These are phyloP conservation scores for Pangasianodon gigas DNA, from an alignment of 2,113 vertebrate genomes.

Conservation along the genomic window DNA sequence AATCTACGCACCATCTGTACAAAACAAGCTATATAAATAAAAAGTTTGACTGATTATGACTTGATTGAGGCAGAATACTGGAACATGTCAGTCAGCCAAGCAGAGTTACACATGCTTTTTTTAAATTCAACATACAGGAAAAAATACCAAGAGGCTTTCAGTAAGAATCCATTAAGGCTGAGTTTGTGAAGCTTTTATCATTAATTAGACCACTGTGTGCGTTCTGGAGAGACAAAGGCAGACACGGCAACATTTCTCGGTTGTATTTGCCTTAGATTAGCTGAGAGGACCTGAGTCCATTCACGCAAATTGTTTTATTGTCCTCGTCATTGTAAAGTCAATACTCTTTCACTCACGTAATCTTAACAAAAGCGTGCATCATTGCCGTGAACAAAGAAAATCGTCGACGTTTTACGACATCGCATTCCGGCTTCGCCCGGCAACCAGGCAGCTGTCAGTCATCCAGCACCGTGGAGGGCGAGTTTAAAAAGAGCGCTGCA, in stretches of 20 bases:
- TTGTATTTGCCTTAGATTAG: slow-evolving; percentile 65
- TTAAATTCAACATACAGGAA: slow-evolving; percentile 27
- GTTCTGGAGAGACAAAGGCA: slow-evolving; percentile 34
- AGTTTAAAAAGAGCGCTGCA: slow-evolving; percentile 65
- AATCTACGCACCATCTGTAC: background rate
- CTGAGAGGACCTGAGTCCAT: slow-evolving; percentile 42
- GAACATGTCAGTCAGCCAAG: slow-evolving; percentile 12
- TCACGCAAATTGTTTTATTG: slow-evolving; percentile 67
- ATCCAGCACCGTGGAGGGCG: background rate
- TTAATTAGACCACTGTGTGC: slow-evolving; percentile 24
- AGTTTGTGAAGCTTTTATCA: slow-evolving; percentile 50
- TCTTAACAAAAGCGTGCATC: slow-evolving; percentile 51
- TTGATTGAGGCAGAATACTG: slow-evolving; percentile 13
- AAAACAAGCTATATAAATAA: background rate
- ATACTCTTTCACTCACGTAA: slow-evolving; percentile 47
- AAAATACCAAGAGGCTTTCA: slow-evolving; percentile 32
- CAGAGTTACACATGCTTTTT: background rate
- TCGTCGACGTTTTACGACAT: slow-evolving; percentile 42
- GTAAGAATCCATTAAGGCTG: slow-evolving; percentile 49
- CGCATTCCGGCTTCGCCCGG: slow-evolving; percentile 53
- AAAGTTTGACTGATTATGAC: slow-evolving; percentile 23
- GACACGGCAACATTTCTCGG: slow-evolving; percentile 47
- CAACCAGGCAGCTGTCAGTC: slow-evolving; percentile 58
- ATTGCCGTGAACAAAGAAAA: slow-evolving; percentile 34
- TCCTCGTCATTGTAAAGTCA: slow-evolving; percentile 62